Percentiles rank a stretch among this genome's conserved stretches.
phyloP scores from a whole-genome alignment of 2,797 vertebrate species.

The Presbytis comata region DNA sequence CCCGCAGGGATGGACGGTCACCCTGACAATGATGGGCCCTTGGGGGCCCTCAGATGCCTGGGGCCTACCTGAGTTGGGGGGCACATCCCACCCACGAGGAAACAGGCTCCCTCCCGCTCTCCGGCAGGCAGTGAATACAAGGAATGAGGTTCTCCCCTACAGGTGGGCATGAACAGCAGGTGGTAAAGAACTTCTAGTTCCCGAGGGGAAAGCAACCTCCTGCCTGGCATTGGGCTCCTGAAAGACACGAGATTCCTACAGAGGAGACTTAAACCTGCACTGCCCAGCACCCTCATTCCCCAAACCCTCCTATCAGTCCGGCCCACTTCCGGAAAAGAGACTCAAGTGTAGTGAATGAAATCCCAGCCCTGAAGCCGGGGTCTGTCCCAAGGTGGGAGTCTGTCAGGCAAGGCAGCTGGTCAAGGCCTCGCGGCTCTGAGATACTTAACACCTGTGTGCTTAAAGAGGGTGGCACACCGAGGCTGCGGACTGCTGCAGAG shows the following conservation, averaged over 20 bases:
- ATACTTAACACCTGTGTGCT: neutral
- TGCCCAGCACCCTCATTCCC: neutral
- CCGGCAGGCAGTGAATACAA: neutral
- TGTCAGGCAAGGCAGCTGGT: neutral
- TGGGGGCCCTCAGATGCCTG: neutral
- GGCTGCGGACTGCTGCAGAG: neutral
- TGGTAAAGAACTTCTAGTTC: neutral
- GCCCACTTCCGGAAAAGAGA: neutral
- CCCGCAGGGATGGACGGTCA: no score
- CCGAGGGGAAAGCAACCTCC: no score
- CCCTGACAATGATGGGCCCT: neutral
- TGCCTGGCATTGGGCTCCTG: neutral
- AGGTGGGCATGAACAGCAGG: neutral
- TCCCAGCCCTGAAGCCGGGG: no score
- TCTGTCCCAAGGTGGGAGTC: neutral
- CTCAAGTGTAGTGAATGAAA: neutral
- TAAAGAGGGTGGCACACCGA: rapidly evolving
- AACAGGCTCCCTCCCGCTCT: neutral
- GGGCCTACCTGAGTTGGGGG: neutral
- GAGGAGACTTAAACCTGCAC: neutral
- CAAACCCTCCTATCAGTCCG: rapidly evolving
- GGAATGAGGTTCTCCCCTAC: neutral
- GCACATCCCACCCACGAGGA: neutral
- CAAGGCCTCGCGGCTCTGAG: neutral
- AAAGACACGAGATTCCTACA: no score